These are phyloP conservation scores for Portunus trituberculatus DNA, from an alignment of 1,140 invertebrate genomes.

Conservation along the genomic window DNA sequence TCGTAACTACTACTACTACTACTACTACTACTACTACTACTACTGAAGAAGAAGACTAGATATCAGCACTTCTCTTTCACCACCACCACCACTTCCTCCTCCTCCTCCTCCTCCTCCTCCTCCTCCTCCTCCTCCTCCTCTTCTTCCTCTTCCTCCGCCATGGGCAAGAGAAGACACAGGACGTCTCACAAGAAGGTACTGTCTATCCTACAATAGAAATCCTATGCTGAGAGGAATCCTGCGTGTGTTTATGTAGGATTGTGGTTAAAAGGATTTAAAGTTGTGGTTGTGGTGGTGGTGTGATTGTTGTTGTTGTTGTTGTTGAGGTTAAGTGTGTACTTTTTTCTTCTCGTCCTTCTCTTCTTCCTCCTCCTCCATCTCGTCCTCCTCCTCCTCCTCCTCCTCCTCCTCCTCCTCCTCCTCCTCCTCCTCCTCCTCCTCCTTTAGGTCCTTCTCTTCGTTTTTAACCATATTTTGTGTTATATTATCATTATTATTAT, in stretches of 20 bases:
- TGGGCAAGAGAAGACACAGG: slow-evolving; percentile 10
- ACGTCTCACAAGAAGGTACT: not conserved
- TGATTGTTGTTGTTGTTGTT: not conserved
- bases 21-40: slow-evolving; percentile 23
- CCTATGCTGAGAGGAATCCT: not conserved
- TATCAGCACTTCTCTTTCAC: not conserved
- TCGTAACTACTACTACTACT: not conserved
- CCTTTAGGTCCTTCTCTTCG: not conserved
- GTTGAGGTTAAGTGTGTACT: not conserved
- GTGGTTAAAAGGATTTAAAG: too few species aligned
- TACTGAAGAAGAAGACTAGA: not conserved
- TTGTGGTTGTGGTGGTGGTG: too few species aligned
- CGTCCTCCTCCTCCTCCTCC: not conserved
- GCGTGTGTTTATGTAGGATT: too few species aligned
- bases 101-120: not conserved
- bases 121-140: not conserved
- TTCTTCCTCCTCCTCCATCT: not conserved
- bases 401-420: not conserved
- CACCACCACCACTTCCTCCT: not conserved
- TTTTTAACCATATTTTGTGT: not conserved
- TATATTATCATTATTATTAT: not conserved
- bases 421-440: not conserved
- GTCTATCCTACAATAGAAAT: not conserved
- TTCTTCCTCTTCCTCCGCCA: not conserved
- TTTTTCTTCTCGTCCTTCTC: not conserved